Evolutionary conservation across 1,140 invertebrate genomes (phyloP), one percentile per base, ranked within the genome.

Genomic region (Gerris buenoi): DNA sequence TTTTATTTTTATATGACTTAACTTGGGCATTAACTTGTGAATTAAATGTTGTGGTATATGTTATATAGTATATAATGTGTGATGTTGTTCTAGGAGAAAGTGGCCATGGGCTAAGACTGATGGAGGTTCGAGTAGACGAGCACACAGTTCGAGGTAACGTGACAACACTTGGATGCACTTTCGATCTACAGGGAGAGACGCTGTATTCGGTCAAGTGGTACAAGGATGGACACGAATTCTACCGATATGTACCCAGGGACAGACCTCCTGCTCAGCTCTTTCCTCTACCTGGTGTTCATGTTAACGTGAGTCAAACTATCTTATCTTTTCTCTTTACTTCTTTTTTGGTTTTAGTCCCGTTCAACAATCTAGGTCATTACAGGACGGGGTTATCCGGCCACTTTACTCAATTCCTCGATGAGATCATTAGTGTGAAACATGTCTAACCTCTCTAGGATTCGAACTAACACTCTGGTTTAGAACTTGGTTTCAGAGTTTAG

Each of bases 181-280:
- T 88, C 78, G 86, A 88, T 70, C 77, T 92, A 71, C 88, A 89
- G 68, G 86, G 84, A 5, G 89, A 91, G 74, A 80, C 83, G 46
- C 78, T 92, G 5, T 91, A 91, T 77, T 89, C 88, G 1, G 88
- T 91, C 71, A 91, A 91, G 76, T 92, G 89, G 89, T 91, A 91
- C 78, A 91, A 90, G 75, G 88, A 91, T 74, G 88, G 88, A 27
- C 84, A 89, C 74, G 90, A 93, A 77, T 91, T 93, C 80, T 92
- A 88, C 79, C 82, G 90, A 64, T 91, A 85, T 75, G 82, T 91
- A 14, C 89, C 89, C 1, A 80, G 84, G 56, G 87, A 90, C 71
- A 78, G 78, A 65, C 89, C 89, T 56, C 84, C 88, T 0, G 83
- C 84, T n/a, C 86, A 88, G 72, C 83, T 86, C 14, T 92, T 92